phyloP scores from a whole-genome alignment of 2,888 invertebrate species.

The Phymatocera aterrima region DNA sequence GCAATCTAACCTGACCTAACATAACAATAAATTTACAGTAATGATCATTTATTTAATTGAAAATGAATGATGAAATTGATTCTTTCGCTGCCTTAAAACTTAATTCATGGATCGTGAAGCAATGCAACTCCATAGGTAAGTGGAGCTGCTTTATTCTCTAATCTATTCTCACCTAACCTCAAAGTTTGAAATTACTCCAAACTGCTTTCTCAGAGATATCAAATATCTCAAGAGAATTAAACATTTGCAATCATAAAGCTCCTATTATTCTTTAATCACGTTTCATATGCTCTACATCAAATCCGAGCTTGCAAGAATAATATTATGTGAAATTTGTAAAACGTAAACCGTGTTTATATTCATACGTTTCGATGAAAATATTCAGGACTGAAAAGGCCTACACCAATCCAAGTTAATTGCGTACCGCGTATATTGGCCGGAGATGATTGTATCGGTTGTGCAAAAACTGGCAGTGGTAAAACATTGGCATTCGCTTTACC shows the following conservation, averaged over 20 bases:
- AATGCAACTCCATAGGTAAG: conserved; percentile 83
- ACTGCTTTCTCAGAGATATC: background rate
- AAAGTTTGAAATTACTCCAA: conserved; percentile 22
- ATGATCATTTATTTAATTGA: background rate
- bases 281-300: no score
- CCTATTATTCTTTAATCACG: no score
- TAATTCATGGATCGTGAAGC: conserved; percentile 85
- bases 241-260: no score
- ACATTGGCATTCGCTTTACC: conserved; percentile 98
- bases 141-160: conserved; percentile 49
- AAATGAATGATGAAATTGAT: conserved; percentile 54
- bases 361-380: conserved; percentile 31
- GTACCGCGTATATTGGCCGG: conserved; percentile 87
- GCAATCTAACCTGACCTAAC: background rate
- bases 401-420: conserved; percentile 89
- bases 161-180: background rate
- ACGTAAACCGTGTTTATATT: background rate
- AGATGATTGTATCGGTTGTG: conserved; percentile 94
- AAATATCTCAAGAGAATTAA: background rate
- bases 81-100: conserved; percentile 81
- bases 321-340: background rate
- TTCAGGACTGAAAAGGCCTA: conserved; percentile 85
- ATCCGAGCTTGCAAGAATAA: conserved; percentile 35
- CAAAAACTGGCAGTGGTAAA: conserved; percentile 98
- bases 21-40: background rate